Evolutionary conservation across 2,113 vertebrate genomes (phyloP).

Genomic region (Gambusia affinis): DNA sequence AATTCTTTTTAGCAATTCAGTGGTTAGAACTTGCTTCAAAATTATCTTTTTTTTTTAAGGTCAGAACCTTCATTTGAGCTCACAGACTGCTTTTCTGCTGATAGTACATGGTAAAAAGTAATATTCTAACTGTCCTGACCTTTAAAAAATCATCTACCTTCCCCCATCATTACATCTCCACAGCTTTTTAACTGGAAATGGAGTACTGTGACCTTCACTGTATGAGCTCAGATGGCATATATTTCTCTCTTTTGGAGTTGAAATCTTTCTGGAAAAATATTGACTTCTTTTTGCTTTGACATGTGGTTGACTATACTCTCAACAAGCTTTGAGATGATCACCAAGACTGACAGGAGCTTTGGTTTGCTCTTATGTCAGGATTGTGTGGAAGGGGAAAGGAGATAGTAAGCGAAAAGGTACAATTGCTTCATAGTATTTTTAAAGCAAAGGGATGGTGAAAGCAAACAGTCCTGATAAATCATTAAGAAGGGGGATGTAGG

Average conservation of each 20-base stretch:
- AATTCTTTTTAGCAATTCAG: slow-evolving; percentile 11
- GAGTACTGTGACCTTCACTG: slow-evolving; percentile 43
- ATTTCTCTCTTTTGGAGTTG: slow-evolving; percentile 36
- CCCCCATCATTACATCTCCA: slow-evolving; percentile 12
- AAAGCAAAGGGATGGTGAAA: neutral
- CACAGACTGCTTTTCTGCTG: slow-evolving; percentile 27
- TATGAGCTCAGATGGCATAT: slow-evolving; percentile 31
- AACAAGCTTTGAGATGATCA: slow-evolving; percentile 37
- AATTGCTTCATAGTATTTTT: neutral
- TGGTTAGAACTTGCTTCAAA: neutral
- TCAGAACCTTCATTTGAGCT: slow-evolving; percentile 18
- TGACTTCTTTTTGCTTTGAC: slow-evolving; percentile 49
- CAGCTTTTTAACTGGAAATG: slow-evolving; percentile 20
- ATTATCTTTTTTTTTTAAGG: slow-evolving; percentile 32
- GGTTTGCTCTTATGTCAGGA: neutral
- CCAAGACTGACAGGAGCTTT: slow-evolving; percentile 19
- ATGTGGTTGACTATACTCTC: neutral
- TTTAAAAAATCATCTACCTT: slow-evolving; percentile 39
- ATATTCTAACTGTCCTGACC: slow-evolving; percentile 51
- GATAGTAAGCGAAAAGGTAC: neutral
- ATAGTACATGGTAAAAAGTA: slow-evolving; percentile 30
- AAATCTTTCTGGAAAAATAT: slow-evolving; percentile 47
- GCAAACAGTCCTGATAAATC: slow-evolving; percentile 37
- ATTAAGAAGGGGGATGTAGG: slow-evolving; percentile 61
- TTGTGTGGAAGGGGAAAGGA: neutral